Base-by-base conservation (phyloP, 2,888 invertebrate genomes). In the Drosophila anceps region DNA sequence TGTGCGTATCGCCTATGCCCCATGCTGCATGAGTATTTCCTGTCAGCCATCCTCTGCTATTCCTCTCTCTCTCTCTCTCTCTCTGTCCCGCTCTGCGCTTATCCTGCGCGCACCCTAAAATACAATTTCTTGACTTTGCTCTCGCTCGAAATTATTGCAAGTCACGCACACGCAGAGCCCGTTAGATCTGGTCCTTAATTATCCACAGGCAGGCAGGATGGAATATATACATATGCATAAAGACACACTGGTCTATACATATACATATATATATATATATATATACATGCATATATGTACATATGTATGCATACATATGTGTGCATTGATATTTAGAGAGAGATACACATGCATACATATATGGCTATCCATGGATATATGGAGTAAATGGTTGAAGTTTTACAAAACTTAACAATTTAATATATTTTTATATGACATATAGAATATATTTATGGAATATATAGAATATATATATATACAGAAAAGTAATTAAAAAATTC, bases 131-230 rank as follows among this genome's bases (percentile, higher is more conserved):
- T 82, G 90, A 82, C 82, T 88, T 62, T 71, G 67, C 53, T 73
- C 55, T 54, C 27, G 43, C 43, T 67, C 24, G 41, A 77, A 77
- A 81, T 77, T 66, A 72, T 82, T 75, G 60, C 61, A 83, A 83
- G 82, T 83, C 82, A 83, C 85, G 90, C 88, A 89, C 78, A 68
- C 62, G 55, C 27, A 62, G 50, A 18, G 82, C 54, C 81, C 81
- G 81, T 81, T 77, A 77, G 76, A 77, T 59, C 71, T 33, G 27
- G 10, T 77, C 68, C 90, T 81, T 87, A 87, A 87, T 83, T 86
- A 86, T 84, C 65, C 65, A 50, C 41, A 57, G 53, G 15, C 53
- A 50, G 50, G 18, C 35, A 44, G 55, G 35, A 55, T 50, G 29
- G 29, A 29, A 57, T 20, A n/a, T n/a, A 24, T 43, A 46, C 41